Evolutionary conservation across 1,140 invertebrate species (phyloP), one percentile per base, ranked within the genome.

Genomic region (Augochlora pura): DNA sequence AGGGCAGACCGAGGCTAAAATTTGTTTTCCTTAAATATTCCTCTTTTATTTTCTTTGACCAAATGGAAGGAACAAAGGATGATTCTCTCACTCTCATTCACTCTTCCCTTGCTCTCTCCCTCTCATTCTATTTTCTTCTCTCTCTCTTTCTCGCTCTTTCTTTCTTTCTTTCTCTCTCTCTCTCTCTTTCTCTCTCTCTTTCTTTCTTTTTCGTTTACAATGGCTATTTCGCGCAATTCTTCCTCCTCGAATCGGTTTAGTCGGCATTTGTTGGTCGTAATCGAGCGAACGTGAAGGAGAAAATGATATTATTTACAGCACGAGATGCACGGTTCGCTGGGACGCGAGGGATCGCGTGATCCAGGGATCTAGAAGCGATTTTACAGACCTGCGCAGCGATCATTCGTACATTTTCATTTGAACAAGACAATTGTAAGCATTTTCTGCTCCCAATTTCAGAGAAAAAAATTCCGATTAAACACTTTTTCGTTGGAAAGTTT

Each of bases 291-390:
- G 63, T 49, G 80, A 81, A 59, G 77, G 64, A 82, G 78, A 88
- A 54, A 88, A 87, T 88, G 83, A 87, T 87, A 86, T 86, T 88
- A 88, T 89, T 88, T 89, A 89, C 88, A 89, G 82, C 82, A 83
- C 76, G 81, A 86, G 80, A 86, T 85, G 79, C 71, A 87, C 54
- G 71, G 59, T 63, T 18, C 60, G 27, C 27, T 52, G 64, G 25
- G 25, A 16, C 59, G 27, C 25, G 60, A 21, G 60, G 6, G 18
- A 18, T 7, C 49, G 16, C 25, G 60, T 18, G 60, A 63, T 57
- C 54, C 54, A 57, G 54, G 18, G 54, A 57, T 57, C 54, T 21
- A 8, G 21, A 57, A 21, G 21, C 21, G n/a, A 57, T 57, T 4
- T 32, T 32, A 32, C 32, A 4, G 32, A 32, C 32, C 32, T 32